phyloP scores from a whole-genome alignment of 1,140 invertebrate genomes.

The Myzus persicae region DNA sequence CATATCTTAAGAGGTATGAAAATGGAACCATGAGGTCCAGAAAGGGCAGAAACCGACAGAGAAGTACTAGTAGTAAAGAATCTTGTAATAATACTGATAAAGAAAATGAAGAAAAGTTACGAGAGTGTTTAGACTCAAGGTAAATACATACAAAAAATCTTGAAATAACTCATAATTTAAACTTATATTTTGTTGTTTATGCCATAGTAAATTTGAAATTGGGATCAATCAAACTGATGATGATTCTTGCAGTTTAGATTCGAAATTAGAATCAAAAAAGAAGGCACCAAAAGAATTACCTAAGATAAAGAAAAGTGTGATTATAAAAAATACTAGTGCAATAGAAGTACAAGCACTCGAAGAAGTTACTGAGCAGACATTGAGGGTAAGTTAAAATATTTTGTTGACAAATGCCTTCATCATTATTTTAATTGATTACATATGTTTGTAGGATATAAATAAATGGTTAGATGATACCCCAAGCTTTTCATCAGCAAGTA shows the following conservation, averaged over 20 bases:
- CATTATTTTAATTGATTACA: not conserved
- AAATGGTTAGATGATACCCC: slow-evolving; percentile 87
- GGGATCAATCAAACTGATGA: slow-evolving; percentile 54
- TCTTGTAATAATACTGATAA: slow-evolving; percentile 64
- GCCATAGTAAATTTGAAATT: slow-evolving; percentile 50
- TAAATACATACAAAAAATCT: slow-evolving; percentile 5
- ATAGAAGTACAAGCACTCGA: slow-evolving; percentile 78
- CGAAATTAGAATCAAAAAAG: slow-evolving; percentile 62
- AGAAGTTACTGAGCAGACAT: slow-evolving; percentile 80
- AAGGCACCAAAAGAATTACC: slow-evolving; percentile 64
- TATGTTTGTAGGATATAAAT: slow-evolving; percentile 75
- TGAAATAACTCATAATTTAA: not conserved
- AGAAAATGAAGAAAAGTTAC: slow-evolving; percentile 60
- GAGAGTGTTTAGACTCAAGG: slow-evolving; percentile 49
- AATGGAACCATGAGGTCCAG: slow-evolving; percentile 63
- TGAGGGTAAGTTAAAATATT: slow-evolving; percentile 70
- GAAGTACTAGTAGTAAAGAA: slow-evolving; percentile 64
- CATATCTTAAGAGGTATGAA: slow-evolving; percentile 62
- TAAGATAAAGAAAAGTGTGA: slow-evolving; percentile 63
- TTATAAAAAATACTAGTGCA: slow-evolving; percentile 62
- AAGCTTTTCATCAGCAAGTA: slow-evolving; percentile 76
- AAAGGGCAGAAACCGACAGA: slow-evolving; percentile 59
- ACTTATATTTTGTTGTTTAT: not conserved
- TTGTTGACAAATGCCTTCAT: not conserved
- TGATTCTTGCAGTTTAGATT: slow-evolving; percentile 60